These are phyloP conservation scores for Caenorhabditis brenneri DNA, from an alignment of 1,140 invertebrate species.

Conservation along the genomic window DNA sequence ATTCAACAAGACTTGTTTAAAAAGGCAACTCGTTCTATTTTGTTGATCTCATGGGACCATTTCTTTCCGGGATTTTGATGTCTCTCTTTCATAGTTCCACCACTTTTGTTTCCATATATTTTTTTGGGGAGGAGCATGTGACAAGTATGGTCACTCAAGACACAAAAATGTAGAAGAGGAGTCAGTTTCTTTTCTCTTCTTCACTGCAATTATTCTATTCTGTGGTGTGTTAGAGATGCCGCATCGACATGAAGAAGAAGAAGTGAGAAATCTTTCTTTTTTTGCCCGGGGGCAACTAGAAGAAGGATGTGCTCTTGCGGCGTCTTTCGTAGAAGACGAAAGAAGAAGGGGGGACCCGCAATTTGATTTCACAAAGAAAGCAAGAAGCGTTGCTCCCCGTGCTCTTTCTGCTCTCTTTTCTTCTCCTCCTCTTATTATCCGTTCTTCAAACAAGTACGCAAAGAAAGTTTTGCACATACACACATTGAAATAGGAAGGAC, in stretches of 20 bases:
- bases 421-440: neutral
- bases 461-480: neutral
- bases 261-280: constrained; percentile 31
- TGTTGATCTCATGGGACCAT: constrained; percentile 24
- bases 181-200: constrained; percentile 4
- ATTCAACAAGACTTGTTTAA: neutral
- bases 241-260: neutral
- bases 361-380: constrained; percentile 38
- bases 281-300: neutral
- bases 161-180: too few species aligned
- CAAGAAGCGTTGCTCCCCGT: neutral
- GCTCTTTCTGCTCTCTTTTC: neutral
- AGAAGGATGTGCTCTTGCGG: constrained; percentile 4
- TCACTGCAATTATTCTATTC: constrained; percentile 41
- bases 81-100: neutral
- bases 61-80: constrained; percentile 14
- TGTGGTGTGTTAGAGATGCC: neutral
- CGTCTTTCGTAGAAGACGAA: neutral
- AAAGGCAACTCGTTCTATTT: constrained; percentile 19
- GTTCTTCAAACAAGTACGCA: constrained; percentile 38
- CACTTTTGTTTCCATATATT: neutral
- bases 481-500: neutral
- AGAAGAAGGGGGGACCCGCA: neutral
- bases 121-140: constrained; percentile 3
- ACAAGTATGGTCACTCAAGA: neutral